Conservation (phyloP, 2,113 vertebrate species). For the Heliornis fulica region DNA sequence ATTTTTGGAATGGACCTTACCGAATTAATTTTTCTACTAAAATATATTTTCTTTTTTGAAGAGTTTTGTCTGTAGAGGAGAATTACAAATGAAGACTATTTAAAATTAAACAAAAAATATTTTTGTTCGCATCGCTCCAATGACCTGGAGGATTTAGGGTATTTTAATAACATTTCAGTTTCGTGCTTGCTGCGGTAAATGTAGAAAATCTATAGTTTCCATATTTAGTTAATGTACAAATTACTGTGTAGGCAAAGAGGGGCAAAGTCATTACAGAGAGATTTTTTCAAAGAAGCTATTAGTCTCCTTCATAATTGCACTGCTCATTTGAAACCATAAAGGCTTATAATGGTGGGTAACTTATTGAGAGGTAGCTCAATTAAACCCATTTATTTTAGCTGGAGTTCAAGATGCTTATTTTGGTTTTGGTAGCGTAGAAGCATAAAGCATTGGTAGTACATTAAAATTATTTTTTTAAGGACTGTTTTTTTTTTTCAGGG, state of each 20-base stretch:
- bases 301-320: slow-evolving; percentile 18
- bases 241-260: slow-evolving; percentile 2
- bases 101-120: neutral
- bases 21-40: neutral
- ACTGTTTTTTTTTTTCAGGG: neutral
- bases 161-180: neutral
- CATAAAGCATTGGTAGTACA: neutral
- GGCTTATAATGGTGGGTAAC: neutral
- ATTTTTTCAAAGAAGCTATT: slow-evolving; percentile 8
- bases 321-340: slow-evolving; percentile 28
- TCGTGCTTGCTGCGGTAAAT: neutral
- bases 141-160: neutral
- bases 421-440: neutral
- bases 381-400: slow-evolving; percentile 4
- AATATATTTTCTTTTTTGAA: neutral
- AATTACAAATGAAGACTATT: neutral
- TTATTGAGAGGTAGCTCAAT: neutral
- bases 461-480: neutral
- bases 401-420: neutral
- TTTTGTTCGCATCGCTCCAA: neutral
- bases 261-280: neutral
- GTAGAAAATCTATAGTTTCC: neutral
- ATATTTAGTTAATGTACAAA: slow-evolving; percentile 15
- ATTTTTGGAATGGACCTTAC: neutral
- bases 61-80: neutral